phyloP scores from a whole-genome alignment of 1,140 invertebrate species.

The Apis cerana region DNA sequence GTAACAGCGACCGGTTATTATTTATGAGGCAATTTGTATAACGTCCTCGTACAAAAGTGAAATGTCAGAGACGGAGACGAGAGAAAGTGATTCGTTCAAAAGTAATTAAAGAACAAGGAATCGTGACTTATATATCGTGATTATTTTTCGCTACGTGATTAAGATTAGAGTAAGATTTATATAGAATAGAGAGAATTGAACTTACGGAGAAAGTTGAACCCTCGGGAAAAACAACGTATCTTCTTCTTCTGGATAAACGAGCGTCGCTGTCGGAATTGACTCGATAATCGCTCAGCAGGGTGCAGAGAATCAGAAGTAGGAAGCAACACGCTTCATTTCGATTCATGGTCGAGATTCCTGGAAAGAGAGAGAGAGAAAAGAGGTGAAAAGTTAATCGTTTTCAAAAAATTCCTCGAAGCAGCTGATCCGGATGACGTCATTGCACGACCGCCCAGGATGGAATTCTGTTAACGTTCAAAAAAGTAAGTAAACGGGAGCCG shows the following conservation, averaged over 20 bases:
- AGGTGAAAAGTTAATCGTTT: constrained; percentile 14
- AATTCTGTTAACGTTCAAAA: not conserved
- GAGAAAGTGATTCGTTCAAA: too few relatives aligned
- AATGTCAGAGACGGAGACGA: not conserved
- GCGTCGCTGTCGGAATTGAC: constrained; percentile 42
- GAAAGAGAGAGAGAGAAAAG: not conserved
- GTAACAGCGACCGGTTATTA: constrained; percentile 17
- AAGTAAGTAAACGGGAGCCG: too few relatives aligned
- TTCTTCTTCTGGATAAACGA: constrained; percentile 82
- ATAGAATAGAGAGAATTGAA: not conserved
- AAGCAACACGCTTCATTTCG: constrained; percentile 10
- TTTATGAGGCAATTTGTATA: not conserved
- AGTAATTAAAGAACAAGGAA: not conserved
- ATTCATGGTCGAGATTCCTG: constrained; percentile 36
- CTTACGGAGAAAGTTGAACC: constrained; percentile 88
- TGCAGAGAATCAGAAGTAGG: constrained; percentile 31
- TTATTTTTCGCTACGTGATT: too few relatives aligned
- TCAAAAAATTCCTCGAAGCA: constrained; percentile 19
- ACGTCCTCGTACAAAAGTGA: not conserved
- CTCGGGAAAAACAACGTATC: constrained; percentile 90
- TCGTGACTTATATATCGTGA: too few relatives aligned
- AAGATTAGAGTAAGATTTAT: too few relatives aligned
- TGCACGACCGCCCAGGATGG: not conserved
- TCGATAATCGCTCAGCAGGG: constrained; percentile 22
- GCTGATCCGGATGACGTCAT: constrained; percentile 17